A percentile compares a stretch with the other conserved stretches of the same genome.
Conservation (phyloP, 2,888 invertebrate species). For the Drosophila paramelanica region DNA sequence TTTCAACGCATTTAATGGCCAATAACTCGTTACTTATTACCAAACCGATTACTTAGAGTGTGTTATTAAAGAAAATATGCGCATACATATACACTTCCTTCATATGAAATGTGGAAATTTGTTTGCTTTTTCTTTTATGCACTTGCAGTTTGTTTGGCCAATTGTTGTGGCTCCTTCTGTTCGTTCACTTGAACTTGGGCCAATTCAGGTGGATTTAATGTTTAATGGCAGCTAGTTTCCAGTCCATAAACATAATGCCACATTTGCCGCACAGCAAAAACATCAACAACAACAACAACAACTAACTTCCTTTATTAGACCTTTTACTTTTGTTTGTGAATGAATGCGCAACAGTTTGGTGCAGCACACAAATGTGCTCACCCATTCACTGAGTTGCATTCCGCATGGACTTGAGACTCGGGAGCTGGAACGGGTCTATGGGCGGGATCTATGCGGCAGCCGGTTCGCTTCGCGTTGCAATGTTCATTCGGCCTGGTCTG, state of each 20-base stretch:
- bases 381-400: constrained; percentile 50
- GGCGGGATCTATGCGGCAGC: constrained; percentile 34
- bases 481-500: constrained; percentile 23
- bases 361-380: constrained; percentile 26
- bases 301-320: constrained; percentile 63
- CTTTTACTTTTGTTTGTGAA: constrained; percentile 62
- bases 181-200: constrained; percentile 61
- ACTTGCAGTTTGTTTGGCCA: not conserved
- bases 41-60: constrained; percentile 23
- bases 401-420: constrained; percentile 29
- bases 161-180: constrained; percentile 5
- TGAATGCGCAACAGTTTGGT: constrained; percentile 63
- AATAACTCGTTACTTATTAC: constrained; percentile 34
- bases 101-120: not conserved
- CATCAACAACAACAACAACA: constrained; percentile 1
- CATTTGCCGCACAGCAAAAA: constrained; percentile 34
- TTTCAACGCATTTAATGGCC: constrained; percentile 17
- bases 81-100: constrained; percentile 28
- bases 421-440: constrained; percentile 1
- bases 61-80: constrained; percentile 17
- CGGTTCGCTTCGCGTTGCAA: constrained; percentile 29
- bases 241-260: constrained; percentile 35
- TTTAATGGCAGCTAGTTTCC: constrained; percentile 6
- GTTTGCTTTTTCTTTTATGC: constrained; percentile 17
- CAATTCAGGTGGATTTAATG: constrained; percentile 16